phyloP scores from a whole-genome alignment of 2,888 invertebrate species.

The Luperina testacea region DNA sequence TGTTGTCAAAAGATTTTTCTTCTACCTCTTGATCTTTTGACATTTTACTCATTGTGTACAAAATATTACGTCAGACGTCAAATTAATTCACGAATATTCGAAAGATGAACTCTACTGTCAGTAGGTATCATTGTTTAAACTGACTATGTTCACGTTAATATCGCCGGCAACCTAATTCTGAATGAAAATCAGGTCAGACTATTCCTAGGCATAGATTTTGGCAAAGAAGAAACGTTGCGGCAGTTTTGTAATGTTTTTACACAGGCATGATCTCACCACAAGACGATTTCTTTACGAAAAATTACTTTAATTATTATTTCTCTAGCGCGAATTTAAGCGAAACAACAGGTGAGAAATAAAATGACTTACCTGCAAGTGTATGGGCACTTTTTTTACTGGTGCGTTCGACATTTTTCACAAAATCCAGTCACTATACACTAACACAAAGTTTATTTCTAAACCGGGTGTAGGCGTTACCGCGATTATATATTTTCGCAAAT shows the following conservation, averaged over 20 bases:
- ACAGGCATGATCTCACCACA: constrained; percentile 1
- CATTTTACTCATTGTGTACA: neutral
- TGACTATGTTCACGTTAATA: constrained; percentile 39
- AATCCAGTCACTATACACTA: constrained; percentile 81
- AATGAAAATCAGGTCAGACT: constrained; percentile 74
- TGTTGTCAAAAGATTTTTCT: constrained; percentile 41
- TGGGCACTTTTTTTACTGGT: constrained; percentile 98
- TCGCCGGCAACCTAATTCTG: constrained; percentile 58
- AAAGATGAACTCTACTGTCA: neutral
- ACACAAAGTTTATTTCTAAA: constrained; percentile 84
- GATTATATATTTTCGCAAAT: constrained; percentile 74
- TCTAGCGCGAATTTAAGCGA: constrained; percentile 57
- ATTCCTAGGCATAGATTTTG: constrained; percentile 60
- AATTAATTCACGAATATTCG: neutral
- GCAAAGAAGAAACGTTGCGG: constrained; percentile 33
- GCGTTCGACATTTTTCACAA: constrained; percentile 91
- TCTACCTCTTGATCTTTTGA: constrained; percentile 17
- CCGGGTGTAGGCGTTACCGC: constrained; percentile 80
- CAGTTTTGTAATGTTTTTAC: constrained; percentile 19
- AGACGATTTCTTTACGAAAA: constrained; percentile 25
- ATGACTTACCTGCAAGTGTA: constrained; percentile 95
- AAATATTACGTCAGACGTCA: neutral
- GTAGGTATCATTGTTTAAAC: neutral
- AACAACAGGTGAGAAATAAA: constrained; percentile 80
- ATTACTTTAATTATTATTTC: constrained; percentile 22